A percentile compares a stretch with the other conserved stretches of the same genome.
Evolutionary conservation across 2,888 invertebrate genomes (phyloP).

Genomic region (Polymixis flavicincta): DNA sequence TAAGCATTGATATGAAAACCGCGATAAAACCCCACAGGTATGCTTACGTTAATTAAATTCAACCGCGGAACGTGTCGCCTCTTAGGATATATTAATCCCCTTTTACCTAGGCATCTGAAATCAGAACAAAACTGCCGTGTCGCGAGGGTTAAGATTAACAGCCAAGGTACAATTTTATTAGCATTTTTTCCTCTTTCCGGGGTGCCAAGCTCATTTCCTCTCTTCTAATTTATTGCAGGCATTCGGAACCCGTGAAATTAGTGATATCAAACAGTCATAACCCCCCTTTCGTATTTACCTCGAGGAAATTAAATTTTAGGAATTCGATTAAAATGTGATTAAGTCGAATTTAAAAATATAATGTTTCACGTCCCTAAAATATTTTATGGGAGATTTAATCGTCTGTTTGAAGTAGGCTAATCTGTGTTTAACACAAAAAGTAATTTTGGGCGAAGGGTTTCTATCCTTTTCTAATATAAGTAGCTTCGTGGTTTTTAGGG

Average conservation of each 20-base stretch:
- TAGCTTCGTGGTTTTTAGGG: conserved; percentile 17
- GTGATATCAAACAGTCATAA: conserved; percentile 84
- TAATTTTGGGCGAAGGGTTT: conserved; percentile 55
- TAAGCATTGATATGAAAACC: conserved; percentile 60
- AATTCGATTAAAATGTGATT: conserved; percentile 74
- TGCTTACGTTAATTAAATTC: conserved; percentile 75
- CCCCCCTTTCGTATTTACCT: conserved; percentile 75
- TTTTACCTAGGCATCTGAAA: conserved; percentile 73
- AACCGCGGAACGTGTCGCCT: conserved; percentile 68
- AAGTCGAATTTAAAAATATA: conserved; percentile 61
- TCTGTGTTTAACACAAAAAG: conserved; percentile 60
- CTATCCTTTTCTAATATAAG: conserved; percentile 56
- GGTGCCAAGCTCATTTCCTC: conserved; percentile 86
- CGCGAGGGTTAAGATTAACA: conserved; percentile 86
- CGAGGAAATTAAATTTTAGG: conserved; percentile 77
- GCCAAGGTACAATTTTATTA: conserved; percentile 88
- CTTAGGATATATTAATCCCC: conserved; percentile 75
- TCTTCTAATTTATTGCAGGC: conserved; percentile 85
- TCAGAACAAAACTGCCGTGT: conserved; percentile 81
- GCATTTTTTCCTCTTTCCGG: conserved; percentile 88
- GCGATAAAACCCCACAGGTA: conserved; percentile 68
- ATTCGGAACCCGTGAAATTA: conserved; percentile 82
- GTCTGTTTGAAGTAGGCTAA: conserved; percentile 56
- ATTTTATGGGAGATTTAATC: conserved; percentile 59
- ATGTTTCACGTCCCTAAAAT: conserved; percentile 56